Base-by-base conservation (phyloP, 2,113 vertebrate genomes). In the Reinhardtius hippoglossoides region DNA sequence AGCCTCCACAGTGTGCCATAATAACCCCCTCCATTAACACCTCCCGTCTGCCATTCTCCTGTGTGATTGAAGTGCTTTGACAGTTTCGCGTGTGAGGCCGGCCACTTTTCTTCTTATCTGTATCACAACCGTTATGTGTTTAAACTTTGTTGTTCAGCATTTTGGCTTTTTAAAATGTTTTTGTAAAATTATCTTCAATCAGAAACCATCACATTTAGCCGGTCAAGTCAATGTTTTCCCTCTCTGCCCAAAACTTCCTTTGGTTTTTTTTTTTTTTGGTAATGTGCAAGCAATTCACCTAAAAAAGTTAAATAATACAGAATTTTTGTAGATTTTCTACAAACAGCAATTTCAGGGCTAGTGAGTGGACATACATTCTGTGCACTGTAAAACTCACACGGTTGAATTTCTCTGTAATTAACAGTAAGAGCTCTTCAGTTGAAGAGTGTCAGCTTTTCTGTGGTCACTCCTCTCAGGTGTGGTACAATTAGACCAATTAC, bases 1-100 rank as follows among this genome's bases (percentile, higher is more conserved):
- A 73, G 81, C 58, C 79, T 67, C 71, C 68, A 81, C 92, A 93
- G 91, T 92, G 85, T 84, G 56, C 78, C 71, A 67, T 94, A 94
- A 95, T 93, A 87, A 87, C 90, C 78, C 90, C 78, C 85, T 27
- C 89, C 74, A 90, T 90, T 66, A 71, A 88, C 87, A 70, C 58
- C 80, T 73, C 88, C 87, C 77, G 67, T 64, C 84, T 76, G 24
- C 90, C 70, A 90, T 90, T 91, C 67, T 88, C 71, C 67, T 84
- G 59, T 77, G 50, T 56, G 77, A 84, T 84, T 90, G 77, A 82
- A 85, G 84, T 77, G 83, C 72, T 57, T 40, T 69, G 61, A 86
- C 91, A 88, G 77, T 83, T 91, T 73, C 68, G 26, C 74, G 76
- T 74, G 77, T 92, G 71, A 85, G 66, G 70, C 50, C 73, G 63